phyloP scores from a whole-genome alignment of 2,113 vertebrate species.

The Nothoprocta pentlandii region DNA sequence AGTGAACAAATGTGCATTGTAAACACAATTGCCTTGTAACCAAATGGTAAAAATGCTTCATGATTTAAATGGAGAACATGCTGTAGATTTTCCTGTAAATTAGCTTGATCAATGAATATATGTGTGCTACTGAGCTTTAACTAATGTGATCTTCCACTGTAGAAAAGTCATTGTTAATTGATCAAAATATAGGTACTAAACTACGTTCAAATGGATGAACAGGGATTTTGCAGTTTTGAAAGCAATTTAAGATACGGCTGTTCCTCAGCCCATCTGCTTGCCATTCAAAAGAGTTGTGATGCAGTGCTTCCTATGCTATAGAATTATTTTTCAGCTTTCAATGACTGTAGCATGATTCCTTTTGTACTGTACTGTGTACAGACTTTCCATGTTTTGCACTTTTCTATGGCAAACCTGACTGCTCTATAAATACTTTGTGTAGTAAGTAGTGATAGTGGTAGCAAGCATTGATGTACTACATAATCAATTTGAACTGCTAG shows the following conservation, averaged over 20 bases:
- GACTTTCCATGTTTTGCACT: conserved; percentile 60
- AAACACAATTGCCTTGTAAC: conserved; percentile 53
- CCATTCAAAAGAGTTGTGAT: conserved; percentile 53
- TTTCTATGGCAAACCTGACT: conserved; percentile 67
- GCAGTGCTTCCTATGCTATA: conserved; percentile 66
- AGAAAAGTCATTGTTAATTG: conserved; percentile 56
- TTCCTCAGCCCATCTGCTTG: conserved; percentile 45
- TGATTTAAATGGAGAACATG: conserved; percentile 29
- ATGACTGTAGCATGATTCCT: conserved; percentile 59
- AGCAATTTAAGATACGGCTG: conserved; percentile 20
- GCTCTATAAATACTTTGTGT: conserved; percentile 52
- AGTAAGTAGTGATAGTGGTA: conserved; percentile 21
- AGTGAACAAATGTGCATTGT: neutral
- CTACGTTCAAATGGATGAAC: conserved; percentile 56
- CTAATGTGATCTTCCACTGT: conserved; percentile 44
- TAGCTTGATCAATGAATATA: conserved; percentile 22
- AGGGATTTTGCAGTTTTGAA: conserved; percentile 67
- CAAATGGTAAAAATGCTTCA: conserved; percentile 48
- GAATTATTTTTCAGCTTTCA: conserved; percentile 70
- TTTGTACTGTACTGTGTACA: conserved; percentile 63
- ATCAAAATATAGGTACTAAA: conserved; percentile 50
- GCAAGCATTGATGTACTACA: neutral
- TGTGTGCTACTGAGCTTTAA: conserved; percentile 47
- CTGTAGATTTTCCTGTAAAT: conserved; percentile 54
- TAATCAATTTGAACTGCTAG: neutral